Evolutionary conservation across 2,888 invertebrate genomes (phyloP), one percentile per base, ranked within the genome.

Genomic region (Drosophila histrio): DNA sequence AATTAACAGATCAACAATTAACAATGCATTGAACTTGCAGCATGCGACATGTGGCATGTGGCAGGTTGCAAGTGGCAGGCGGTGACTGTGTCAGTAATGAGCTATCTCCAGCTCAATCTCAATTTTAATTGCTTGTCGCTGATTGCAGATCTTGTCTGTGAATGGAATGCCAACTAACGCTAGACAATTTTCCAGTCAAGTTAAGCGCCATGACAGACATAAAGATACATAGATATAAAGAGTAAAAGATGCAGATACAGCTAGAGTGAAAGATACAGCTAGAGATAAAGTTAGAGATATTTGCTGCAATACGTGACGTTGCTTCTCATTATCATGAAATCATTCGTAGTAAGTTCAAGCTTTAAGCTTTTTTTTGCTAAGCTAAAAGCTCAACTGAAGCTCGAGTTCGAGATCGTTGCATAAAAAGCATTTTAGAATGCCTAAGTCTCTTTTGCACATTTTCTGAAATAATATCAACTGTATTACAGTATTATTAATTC

Each of bases 11-110:
- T 63, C 54, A 49, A 32, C 26, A 59, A 58, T 61, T 67, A 36
- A 13, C 6, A 60, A 62, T 63, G 24, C 75, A 53, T 69, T 72
- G 69, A 72, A 72, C 75, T 69, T 74, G 69, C 41, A 1, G n/a
- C 54, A 46, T 74, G 69, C 41, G 2, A 9, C 54, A 46, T 46
- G 54, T 39, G 30, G 38, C 52, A 52, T 13, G 22, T 21, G 22
- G n/a, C 24, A 24, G 32, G 9, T 54, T 39, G 19, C 21, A 39
- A 21, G 15, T 26, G 7, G 44, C 15, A 15, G 6, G 7, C 24
- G 13, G 11, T 63, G 46, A 44, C 39, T 54, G 52, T 53, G 43
- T 22, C 63, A 53, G 17, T 52, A 52, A 57, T 57, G 38, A 52
- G 7, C 34, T 44, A 56, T 52, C 50, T 32, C 46, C 9, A 49